Conservation (phyloP, 2,888 invertebrate genomes). For the Pachycephus smyrnensis region DNA sequence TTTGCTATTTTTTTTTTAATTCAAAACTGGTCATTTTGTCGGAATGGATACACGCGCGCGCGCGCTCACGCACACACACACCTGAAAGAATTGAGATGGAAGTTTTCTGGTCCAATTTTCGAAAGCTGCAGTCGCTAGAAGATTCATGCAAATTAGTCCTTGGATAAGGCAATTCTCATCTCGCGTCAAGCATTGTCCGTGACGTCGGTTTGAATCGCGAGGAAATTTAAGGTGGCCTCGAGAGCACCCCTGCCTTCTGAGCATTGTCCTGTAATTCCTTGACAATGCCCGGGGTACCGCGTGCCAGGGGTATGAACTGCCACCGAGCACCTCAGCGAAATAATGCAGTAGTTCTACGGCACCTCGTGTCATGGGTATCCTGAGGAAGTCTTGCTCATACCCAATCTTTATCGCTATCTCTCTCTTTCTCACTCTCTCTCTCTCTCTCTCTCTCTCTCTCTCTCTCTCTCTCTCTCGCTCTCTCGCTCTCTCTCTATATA, state of each 20-base stretch:
- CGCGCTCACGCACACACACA: too few relatives aligned
- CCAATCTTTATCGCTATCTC: background rate
- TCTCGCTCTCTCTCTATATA: background rate
- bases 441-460: background rate
- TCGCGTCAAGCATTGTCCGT: background rate
- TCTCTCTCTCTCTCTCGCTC: background rate
- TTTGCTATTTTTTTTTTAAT: background rate
- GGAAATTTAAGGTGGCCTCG: background rate
- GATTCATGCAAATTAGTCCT: background rate
- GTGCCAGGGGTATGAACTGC: background rate
- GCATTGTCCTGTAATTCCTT: conserved; percentile 8
- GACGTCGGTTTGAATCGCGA: background rate
- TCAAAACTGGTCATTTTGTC: too few relatives aligned
- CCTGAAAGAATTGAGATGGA: too few relatives aligned
- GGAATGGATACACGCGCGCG: too few relatives aligned
- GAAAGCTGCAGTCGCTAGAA: background rate
- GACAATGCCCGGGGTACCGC: background rate
- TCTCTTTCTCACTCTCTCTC: background rate
- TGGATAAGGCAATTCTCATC: background rate
- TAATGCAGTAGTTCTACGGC: conserved; percentile 14
- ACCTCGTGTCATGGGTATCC: background rate
- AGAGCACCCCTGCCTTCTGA: background rate
- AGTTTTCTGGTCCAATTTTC: background rate
- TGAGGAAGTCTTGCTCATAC: background rate
- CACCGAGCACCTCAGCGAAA: conserved; percentile 6